phyloP scores from a whole-genome alignment of 1,140 invertebrate genomes.

The Tenebrio molitor region DNA sequence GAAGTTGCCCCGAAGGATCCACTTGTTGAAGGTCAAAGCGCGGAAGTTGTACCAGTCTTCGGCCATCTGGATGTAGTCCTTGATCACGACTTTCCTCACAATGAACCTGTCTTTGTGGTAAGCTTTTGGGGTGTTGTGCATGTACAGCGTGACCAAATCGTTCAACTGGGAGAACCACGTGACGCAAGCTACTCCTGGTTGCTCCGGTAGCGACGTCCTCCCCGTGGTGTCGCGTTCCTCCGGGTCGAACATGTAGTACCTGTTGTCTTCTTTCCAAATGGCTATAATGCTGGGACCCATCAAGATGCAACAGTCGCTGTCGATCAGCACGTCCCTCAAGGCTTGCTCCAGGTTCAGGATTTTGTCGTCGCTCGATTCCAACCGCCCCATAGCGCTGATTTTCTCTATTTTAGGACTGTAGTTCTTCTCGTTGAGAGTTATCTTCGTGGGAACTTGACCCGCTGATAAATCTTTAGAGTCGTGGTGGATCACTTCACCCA shows the following conservation, averaged over 20 bases:
- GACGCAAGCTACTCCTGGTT: constrained; percentile 59
- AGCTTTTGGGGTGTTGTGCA: constrained; percentile 65
- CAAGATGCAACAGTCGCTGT: constrained; percentile 60
- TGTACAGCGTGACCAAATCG: constrained; percentile 61
- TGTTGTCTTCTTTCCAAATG: constrained; percentile 58
- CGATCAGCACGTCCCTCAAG: constrained; percentile 58
- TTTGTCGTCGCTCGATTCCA: constrained; percentile 55
- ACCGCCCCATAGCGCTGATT: constrained; percentile 54
- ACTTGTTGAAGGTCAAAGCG: constrained; percentile 67
- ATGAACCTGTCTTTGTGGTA: constrained; percentile 67
- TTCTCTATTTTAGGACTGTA: constrained; percentile 55
- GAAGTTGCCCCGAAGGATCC: constrained; percentile 69
- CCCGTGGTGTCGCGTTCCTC: constrained; percentile 59
- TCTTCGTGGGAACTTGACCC: constrained; percentile 47
- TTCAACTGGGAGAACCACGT: constrained; percentile 59
- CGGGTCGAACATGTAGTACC: constrained; percentile 62
- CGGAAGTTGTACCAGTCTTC: constrained; percentile 68
- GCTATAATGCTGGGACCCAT: constrained; percentile 59
- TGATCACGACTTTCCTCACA: constrained; percentile 66
- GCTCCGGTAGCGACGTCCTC: constrained; percentile 35
- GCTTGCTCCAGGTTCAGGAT: constrained; percentile 60
- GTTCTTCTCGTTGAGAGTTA: constrained; percentile 50
- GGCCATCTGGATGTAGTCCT: constrained; percentile 65
- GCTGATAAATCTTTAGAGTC: constrained; percentile 1
- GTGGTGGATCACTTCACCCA: constrained; percentile 52